Evolutionary conservation across 2,113 vertebrate species (phyloP).

Genomic region (Anthoscopus minutus): DNA sequence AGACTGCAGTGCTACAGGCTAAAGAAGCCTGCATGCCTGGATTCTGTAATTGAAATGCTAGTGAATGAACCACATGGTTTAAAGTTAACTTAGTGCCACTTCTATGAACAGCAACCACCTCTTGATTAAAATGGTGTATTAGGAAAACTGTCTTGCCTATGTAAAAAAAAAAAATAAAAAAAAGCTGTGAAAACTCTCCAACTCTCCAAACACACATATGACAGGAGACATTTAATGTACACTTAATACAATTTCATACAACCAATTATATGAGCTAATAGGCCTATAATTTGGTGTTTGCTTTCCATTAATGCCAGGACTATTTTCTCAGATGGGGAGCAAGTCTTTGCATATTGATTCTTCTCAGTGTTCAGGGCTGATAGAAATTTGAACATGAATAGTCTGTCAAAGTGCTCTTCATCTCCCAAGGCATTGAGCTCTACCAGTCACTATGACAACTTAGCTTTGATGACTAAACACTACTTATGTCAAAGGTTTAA

Average conservation of each 20-base stretch:
- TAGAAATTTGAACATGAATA: background rate
- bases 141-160: background rate
- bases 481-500: constrained; percentile 5
- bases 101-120: background rate
- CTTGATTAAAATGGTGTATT: background rate
- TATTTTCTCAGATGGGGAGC: background rate
- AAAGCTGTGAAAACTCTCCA: background rate
- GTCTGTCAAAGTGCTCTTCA: background rate
- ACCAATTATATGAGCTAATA: background rate
- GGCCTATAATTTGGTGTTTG: background rate
- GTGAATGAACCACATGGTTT: background rate
- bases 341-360: background rate
- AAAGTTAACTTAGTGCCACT: background rate
- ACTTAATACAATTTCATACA: background rate
- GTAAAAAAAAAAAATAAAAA: background rate
- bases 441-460: background rate
- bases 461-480: constrained; percentile 7
- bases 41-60: background rate
- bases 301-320: background rate
- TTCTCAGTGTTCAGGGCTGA: background rate
- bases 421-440: background rate
- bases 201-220: background rate
- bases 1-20: background rate
- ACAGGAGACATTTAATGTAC: background rate
- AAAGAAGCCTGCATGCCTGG: background rate